Evolutionary conservation across 2,888 invertebrate genomes (phyloP).

Genomic region (Agrotis clavis): DNA sequence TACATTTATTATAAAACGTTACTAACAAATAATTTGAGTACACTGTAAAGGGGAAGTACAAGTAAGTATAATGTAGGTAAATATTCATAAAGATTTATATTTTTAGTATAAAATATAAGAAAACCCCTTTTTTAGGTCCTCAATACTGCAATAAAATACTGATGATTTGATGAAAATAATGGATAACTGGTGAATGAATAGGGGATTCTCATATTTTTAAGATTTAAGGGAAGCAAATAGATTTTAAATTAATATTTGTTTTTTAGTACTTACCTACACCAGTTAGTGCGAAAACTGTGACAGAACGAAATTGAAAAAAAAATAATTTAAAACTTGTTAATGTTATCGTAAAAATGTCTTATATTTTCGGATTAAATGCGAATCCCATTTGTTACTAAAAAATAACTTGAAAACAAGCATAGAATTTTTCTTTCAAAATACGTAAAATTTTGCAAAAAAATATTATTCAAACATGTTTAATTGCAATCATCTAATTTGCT

Average conservation of each 20-base stretch:
- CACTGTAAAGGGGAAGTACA: constrained; percentile 77
- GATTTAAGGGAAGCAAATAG: constrained; percentile 63
- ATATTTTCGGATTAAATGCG: too few species aligned
- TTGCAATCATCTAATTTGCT: constrained; percentile 64
- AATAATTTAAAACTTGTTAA: neutral
- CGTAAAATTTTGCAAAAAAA: too few species aligned
- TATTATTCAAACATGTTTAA: neutral
- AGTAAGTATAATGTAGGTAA: constrained; percentile 69
- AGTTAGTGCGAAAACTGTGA: neutral
- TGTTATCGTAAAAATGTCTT: too few species aligned
- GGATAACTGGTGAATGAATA: constrained; percentile 32
- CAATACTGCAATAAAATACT: constrained; percentile 24
- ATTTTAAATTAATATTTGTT: constrained; percentile 11
- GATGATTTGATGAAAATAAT: constrained; percentile 31
- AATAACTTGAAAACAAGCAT: too few species aligned
- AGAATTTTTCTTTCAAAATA: too few species aligned
- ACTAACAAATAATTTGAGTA: constrained; percentile 77
- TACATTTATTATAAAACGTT: constrained; percentile 74
- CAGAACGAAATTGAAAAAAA: neutral
- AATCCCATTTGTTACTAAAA: too few species aligned
- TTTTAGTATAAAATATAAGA: constrained; percentile 76
- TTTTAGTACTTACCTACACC: too few species aligned
- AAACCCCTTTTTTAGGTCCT: constrained; percentile 66
- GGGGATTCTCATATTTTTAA: constrained; percentile 74
- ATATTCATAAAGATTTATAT: constrained; percentile 72